Evolutionary conservation across 2,888 invertebrate species (phyloP), one percentile per base, ranked within the genome.

Genomic region (Pyralis farinalis): DNA sequence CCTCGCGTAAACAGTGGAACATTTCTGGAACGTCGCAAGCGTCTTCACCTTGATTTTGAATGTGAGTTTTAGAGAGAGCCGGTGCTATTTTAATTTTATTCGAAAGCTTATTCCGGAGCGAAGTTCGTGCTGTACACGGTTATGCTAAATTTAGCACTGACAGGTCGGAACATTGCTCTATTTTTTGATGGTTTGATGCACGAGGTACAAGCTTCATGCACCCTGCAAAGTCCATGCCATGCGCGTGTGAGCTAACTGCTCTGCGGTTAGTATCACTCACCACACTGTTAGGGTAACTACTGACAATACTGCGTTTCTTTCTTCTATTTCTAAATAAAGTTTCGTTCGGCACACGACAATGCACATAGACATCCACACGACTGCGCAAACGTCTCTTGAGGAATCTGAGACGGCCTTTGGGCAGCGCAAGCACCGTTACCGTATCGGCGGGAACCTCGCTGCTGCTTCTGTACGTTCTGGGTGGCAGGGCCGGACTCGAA

Each of bases 401-500:
- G 49, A 76, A 69, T 66, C 63, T 68, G 54, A 78, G 68, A 53
- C 84, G 76, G 54, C 73, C 70, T 44, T 64, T 71, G 59, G 79
- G 80, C 58, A 73, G 68, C 46, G 76, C 71, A 62, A 69, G 56
- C 41, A 70, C 60, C 54, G 72, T 85, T 87, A 89, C 88, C 85
- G 80, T 71, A 54, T 87, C 86, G 28, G 75, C 55, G 8, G 90
- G 90, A 44, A 88, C 89, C 47, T 89, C 90, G 66, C 89, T 89
- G 74, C 87, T 86, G 57, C 89, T 84, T 36, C 90, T 58, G 56
- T 71, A 82, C 2, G 81, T 82, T 63, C 91, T 90, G 34, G 91
- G 91, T 3, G 92, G 91, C 39, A 92, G 82, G 31, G 92, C 90
- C 1, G 92, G 92, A 51, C 92, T 92, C 44, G 92, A 91, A 4